phyloP scores from a whole-genome alignment of 2,888 invertebrate species.

The Sarcophaga rosellei region DNA sequence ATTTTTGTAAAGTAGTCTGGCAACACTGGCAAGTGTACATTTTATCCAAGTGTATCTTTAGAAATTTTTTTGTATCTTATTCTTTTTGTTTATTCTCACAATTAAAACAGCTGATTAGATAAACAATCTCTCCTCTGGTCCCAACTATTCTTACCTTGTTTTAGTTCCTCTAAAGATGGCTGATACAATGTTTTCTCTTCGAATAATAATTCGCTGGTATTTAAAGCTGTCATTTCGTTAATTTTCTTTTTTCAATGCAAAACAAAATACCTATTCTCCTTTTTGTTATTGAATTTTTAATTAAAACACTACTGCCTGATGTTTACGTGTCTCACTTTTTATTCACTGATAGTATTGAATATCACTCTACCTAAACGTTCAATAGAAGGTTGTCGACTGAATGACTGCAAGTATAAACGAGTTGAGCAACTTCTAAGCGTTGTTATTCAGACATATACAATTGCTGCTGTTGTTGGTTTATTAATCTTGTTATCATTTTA shows the following conservation, averaged over 20 bases:
- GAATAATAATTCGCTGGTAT: constrained; percentile 79
- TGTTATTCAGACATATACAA: background rate
- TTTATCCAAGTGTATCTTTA: no score
- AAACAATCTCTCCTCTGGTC: constrained; percentile 34
- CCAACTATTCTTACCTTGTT: constrained; percentile 80
- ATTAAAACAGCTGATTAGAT: constrained; percentile 36
- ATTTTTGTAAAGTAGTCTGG: no score
- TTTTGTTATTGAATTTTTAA: constrained; percentile 1
- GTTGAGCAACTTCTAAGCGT: background rate
- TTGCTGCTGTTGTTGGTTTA: constrained; percentile 16
- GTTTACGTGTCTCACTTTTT: background rate
- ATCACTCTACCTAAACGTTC: constrained; percentile 29
- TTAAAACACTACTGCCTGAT: background rate
- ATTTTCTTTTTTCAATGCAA: background rate
- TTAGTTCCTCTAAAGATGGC: constrained; percentile 86
- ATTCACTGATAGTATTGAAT: background rate
- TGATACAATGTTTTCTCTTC: constrained; percentile 84
- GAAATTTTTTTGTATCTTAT: constrained; percentile 4
- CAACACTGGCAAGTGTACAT: no score
- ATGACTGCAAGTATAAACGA: constrained; percentile 7
- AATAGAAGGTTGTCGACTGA: constrained; percentile 59
- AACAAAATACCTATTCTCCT: background rate
- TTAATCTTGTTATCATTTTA: constrained; percentile 4
- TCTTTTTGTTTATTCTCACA: background rate
- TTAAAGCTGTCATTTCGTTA: constrained; percentile 67